Percentiles rank a stretch among this genome's conserved stretches.
These are phyloP conservation scores for Solea senegalensis DNA, from an alignment of 2,113 vertebrate genomes.

Conservation along the genomic window DNA sequence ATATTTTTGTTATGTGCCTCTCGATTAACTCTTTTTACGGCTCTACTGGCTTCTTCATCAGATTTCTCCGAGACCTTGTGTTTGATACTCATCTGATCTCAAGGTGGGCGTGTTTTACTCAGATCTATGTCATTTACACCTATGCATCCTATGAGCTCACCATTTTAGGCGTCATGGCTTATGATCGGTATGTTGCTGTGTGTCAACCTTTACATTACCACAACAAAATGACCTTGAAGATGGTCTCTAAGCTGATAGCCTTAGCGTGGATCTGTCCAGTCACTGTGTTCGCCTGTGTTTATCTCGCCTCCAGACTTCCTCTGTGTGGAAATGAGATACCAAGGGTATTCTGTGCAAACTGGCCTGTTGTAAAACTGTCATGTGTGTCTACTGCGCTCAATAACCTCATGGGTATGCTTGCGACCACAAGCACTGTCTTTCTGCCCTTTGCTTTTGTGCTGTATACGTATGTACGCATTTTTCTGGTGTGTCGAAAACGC, in stretches of 20 bases:
- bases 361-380: conserved; percentile 73
- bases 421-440: conserved; percentile 42
- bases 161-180: conserved; percentile 79
- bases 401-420: conserved; percentile 59
- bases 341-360: conserved; percentile 75
- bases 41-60: conserved; percentile 75
- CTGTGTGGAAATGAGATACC: conserved; percentile 73
- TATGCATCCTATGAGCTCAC: conserved; percentile 78
- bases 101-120: conserved; percentile 62
- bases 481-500: conserved; percentile 59
- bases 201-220: conserved; percentile 77
- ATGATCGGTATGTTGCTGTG: conserved; percentile 79
- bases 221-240: conserved; percentile 67
- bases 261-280: conserved; percentile 56
- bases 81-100: conserved; percentile 69
- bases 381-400: conserved; percentile 57
- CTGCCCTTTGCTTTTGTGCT: conserved; percentile 64
- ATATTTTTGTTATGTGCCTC: conserved; percentile 76
- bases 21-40: conserved; percentile 80
- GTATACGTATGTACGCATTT: conserved; percentile 57
- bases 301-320: conserved; percentile 62
- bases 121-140: conserved; percentile 76
- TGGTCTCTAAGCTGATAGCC: conserved; percentile 38
- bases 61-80: conserved; percentile 71
- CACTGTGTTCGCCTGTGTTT: conserved; percentile 51